Conservation (phyloP, 2,797 vertebrate species). For the Scomberomorus guttatus region DNA sequence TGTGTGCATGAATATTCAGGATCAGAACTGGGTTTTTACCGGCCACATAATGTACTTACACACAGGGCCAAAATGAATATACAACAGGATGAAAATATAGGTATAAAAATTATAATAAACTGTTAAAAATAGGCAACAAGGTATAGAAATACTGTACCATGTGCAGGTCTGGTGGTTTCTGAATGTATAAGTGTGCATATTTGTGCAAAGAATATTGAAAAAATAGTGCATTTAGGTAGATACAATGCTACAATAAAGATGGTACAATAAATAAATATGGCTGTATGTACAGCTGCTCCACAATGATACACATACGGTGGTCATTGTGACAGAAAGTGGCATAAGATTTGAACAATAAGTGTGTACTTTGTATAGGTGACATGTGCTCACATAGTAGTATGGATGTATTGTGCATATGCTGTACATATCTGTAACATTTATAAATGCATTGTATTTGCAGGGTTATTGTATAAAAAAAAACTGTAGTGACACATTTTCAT, state of each 20-base stretch:
- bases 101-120: neutral
- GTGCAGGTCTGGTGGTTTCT: neutral
- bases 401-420: too few relatives aligned
- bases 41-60: neutral
- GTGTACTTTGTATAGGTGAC: neutral
- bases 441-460: neutral
- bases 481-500: neutral
- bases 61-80: neutral
- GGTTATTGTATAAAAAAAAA: neutral
- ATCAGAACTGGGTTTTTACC: neutral
- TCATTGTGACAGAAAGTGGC: neutral
- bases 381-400: neutral
- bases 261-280: neutral
- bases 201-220: neutral
- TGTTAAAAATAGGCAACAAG: neutral
- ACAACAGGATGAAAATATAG: neutral
- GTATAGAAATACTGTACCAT: neutral
- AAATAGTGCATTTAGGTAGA: neutral
- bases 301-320: neutral
- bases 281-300: neutral
- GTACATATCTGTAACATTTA: neutral
- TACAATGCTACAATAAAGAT: neutral
- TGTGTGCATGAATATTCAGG: slow-evolving; percentile 49
- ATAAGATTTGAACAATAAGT: neutral
- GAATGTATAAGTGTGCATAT: neutral